Conservation (phyloP, 2,888 invertebrate species). For the Phasia obesa region DNA sequence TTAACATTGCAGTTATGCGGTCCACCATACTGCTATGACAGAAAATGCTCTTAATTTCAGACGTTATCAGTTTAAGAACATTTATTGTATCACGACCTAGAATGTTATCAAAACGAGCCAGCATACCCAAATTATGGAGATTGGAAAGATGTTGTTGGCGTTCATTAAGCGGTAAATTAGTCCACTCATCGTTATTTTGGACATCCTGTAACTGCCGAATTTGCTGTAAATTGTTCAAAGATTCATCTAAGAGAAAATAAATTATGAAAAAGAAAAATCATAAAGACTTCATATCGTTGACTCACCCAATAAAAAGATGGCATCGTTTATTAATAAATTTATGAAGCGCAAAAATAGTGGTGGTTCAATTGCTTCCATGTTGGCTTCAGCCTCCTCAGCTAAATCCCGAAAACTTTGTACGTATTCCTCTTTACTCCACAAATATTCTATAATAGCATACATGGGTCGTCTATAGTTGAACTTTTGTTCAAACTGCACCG, state of each 20-base stretch:
- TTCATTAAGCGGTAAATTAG: constrained; percentile 86
- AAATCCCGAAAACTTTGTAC: constrained; percentile 89
- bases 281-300: not conserved
- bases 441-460: constrained; percentile 95
- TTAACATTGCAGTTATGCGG: constrained; percentile 96
- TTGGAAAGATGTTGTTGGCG: constrained; percentile 88
- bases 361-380: constrained; percentile 95
- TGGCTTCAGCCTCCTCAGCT: constrained; percentile 90
- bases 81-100: constrained; percentile 94
- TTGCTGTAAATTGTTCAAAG: constrained; percentile 93
- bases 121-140: constrained; percentile 90
- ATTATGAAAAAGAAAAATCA: not conserved
- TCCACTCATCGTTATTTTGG: constrained; percentile 89
- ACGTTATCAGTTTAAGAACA: constrained; percentile 90
- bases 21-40: constrained; percentile 96
- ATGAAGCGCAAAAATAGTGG: constrained; percentile 97
- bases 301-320: constrained; percentile 92
- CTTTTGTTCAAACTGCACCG: constrained; percentile 97
- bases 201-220: constrained; percentile 91
- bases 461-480: constrained; percentile 98
- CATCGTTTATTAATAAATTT: constrained; percentile 98
- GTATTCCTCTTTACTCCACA: constrained; percentile 93
- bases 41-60: constrained; percentile 91
- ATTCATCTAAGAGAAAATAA: constrained; percentile 86
- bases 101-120: constrained; percentile 96